phyloP scores from a whole-genome alignment of 1,140 invertebrate genomes.

The Ceratosolen solmsi region DNA sequence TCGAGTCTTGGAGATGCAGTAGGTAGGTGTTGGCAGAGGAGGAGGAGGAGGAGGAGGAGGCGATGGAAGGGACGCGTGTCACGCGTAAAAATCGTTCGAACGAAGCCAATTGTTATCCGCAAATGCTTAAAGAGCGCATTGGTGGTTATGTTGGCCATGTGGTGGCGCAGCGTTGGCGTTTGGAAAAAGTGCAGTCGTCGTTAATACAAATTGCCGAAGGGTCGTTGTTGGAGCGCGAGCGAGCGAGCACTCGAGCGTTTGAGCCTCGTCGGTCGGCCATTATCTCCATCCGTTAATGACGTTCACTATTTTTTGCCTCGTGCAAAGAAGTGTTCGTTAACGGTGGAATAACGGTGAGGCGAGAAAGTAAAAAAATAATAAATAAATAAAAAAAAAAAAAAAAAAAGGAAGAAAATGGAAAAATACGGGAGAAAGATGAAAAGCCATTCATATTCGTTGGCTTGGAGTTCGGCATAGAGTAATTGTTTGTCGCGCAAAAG shows the following conservation, averaged over 20 bases:
- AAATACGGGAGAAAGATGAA: constrained; percentile 7
- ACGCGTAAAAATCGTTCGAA: no score
- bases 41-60: no score
- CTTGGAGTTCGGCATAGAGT: no score
- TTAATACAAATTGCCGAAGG: constrained; percentile 52
- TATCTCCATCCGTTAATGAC: constrained; percentile 60
- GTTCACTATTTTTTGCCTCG: constrained; percentile 61
- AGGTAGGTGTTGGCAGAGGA: neutral
- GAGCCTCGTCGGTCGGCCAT: constrained; percentile 51
- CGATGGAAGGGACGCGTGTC: no score
- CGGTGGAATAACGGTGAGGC: constrained; percentile 36
- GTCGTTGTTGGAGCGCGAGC: neutral
- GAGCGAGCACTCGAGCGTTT: constrained; percentile 38
- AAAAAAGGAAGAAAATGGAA: constrained; percentile 22
- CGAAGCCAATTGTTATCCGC: no score
- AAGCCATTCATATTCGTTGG: neutral
- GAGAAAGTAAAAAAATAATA: neutral
- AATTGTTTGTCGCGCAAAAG: constrained; percentile 18
- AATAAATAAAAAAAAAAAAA: neutral
- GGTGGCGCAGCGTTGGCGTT: no score
- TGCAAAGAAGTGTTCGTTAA: constrained; percentile 55
- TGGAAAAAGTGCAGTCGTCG: constrained; percentile 48
- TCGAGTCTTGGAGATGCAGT: no score
- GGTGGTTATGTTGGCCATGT: no score
- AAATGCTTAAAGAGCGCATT: no score